phyloP scores from a whole-genome alignment of 2,797 vertebrate genomes.

The Pteronotus mesoamericanus region DNA sequence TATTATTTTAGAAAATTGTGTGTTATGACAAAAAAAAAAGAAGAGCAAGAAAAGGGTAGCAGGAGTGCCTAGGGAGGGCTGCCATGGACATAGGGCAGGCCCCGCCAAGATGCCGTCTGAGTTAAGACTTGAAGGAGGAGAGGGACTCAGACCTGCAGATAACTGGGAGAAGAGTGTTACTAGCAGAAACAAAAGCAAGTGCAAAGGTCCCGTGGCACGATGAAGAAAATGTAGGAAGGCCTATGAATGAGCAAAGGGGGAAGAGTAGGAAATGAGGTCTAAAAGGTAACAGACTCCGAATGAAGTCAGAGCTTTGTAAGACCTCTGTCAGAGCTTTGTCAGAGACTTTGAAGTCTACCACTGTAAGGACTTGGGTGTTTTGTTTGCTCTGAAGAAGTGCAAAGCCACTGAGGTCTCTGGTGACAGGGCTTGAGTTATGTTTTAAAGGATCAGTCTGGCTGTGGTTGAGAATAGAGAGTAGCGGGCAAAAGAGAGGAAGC shows the following conservation, averaged over 20 bases:
- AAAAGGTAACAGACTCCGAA: fast-evolving
- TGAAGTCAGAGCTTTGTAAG: not conserved
- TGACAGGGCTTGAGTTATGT: not conserved
- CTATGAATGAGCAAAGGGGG: fast-evolving
- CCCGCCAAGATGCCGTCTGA: not conserved
- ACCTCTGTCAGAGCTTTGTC: too few relatives aligned
- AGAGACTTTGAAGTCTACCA: not conserved
- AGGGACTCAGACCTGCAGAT: not conserved
- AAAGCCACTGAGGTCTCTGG: not conserved
- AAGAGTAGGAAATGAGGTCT: not conserved
- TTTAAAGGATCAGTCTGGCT: not conserved
- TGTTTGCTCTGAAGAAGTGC: not conserved
- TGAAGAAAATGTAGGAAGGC: not conserved
- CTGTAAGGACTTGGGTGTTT: not conserved
- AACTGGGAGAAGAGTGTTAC: not conserved
- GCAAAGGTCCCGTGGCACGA: not conserved
- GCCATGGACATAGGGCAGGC: not conserved
- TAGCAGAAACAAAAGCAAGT: not conserved
- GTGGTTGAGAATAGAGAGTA: not conserved
- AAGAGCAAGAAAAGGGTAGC: not conserved
- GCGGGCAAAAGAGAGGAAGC: not conserved
- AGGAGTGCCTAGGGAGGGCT: not conserved
- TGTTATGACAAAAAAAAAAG: not conserved
- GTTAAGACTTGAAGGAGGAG: not conserved
- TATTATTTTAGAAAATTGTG: not conserved